Percentiles rank a stretch among this genome's conserved stretches.
These are phyloP conservation scores for Epinephelus malabaricus DNA, from an alignment of 2,797 vertebrate species.

Conservation along the genomic window DNA sequence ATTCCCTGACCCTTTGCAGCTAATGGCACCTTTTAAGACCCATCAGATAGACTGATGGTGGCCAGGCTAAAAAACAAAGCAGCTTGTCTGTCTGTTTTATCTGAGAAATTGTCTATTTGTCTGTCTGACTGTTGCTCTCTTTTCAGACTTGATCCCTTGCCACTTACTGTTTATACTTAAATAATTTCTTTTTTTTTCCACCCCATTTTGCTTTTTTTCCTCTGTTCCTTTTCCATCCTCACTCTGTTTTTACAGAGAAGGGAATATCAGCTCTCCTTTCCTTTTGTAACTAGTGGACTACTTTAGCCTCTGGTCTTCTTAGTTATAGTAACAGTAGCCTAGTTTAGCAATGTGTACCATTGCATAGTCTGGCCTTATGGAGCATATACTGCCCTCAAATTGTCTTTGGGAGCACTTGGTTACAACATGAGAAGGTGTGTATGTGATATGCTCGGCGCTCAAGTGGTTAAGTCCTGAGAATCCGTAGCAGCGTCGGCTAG, in stretches of 20 bases:
- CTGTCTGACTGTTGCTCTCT: slow-evolving; percentile 16
- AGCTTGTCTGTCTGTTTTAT: slow-evolving; percentile 23
- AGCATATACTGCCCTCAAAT: too few species aligned
- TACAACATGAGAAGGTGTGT: too few species aligned
- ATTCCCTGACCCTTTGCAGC: not conserved
- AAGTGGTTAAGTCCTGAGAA: too few species aligned
- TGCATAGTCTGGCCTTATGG: not conserved
- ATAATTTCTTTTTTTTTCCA: slow-evolving; percentile 11
- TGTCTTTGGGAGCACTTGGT: too few species aligned
- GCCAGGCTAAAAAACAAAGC: not conserved
- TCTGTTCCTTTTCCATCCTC: not conserved
- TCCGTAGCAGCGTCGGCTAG: too few species aligned
- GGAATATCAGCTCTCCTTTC: slow-evolving; percentile 18
- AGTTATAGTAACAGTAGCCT: slow-evolving; percentile 14
- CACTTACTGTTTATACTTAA: slow-evolving; percentile 36
- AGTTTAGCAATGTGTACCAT: slow-evolving; percentile 10
- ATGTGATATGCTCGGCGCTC: too few species aligned
- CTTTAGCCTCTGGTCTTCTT: slow-evolving; percentile 52
- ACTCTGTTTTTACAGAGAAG: slow-evolving; percentile 50
- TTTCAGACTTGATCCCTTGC: slow-evolving; percentile 23
- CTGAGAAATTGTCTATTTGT: slow-evolving; percentile 24
- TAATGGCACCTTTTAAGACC: not conserved
- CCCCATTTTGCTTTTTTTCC: not conserved
- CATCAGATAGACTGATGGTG: slow-evolving; percentile 9
- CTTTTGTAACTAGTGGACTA: slow-evolving; percentile 18